These are phyloP conservation scores for Riptortus pedestris DNA, from an alignment of 1,140 invertebrate species.

Conservation along the genomic window DNA sequence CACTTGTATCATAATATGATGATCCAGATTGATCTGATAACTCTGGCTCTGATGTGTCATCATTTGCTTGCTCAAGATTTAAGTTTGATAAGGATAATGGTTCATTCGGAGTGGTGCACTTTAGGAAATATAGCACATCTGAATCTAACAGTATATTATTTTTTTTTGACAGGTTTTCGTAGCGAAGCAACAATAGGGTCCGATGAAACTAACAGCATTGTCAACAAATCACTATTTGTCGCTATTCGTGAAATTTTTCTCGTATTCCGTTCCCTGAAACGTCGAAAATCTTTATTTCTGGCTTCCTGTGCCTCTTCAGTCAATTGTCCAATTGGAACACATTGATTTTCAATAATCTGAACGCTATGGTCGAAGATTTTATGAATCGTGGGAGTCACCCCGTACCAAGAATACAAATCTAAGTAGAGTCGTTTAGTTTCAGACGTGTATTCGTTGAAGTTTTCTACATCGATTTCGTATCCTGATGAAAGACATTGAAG, in stretches of 20 bases:
- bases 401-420: conserved; percentile 32
- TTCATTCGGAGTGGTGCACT: neutral
- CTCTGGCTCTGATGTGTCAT: no score
- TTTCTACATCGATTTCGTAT: conserved; percentile 23
- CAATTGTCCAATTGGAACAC: conserved; percentile 32
- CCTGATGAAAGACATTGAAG: conserved; percentile 31
- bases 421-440: conserved; percentile 30
- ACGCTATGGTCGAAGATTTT: conserved; percentile 33
- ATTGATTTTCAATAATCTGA: conserved; percentile 29
- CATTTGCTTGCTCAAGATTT: neutral
- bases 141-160: neutral
- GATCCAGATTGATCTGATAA: no score
- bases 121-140: no score
- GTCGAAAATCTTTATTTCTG: conserved; percentile 12
- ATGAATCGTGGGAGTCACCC: conserved; percentile 33
- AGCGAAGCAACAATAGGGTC: conserved; percentile 1
- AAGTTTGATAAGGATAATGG: neutral
- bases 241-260: conserved; percentile 16
- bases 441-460: conserved; percentile 30
- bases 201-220: conserved; percentile 11
- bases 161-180: conserved; percentile 15
- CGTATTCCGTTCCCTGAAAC: conserved; percentile 13
- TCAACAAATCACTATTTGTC: conserved; percentile 21
- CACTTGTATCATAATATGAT: no score
- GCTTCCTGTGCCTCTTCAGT: conserved; percentile 32